Conservation (phyloP, 1,140 invertebrate genomes). For the Medauroidea extradentata region DNA sequence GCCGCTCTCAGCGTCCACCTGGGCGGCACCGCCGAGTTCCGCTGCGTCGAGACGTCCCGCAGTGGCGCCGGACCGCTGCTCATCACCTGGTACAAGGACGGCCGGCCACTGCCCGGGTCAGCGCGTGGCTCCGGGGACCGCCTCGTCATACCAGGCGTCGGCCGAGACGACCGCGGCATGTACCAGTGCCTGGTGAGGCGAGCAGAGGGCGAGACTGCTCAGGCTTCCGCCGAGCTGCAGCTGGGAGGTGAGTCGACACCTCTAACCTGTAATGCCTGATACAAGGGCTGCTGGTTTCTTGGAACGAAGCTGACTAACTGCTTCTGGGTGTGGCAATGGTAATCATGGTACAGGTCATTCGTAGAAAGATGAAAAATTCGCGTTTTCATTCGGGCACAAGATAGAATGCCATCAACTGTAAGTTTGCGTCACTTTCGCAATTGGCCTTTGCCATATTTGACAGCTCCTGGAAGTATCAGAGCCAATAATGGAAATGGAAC, state of each 20-base stretch:
- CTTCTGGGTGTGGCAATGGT: too few relatives aligned
- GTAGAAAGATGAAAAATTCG: too few relatives aligned
- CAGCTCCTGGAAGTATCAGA: too few relatives aligned
- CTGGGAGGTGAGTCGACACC: slow-evolving; percentile 63
- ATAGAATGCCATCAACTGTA: too few relatives aligned
- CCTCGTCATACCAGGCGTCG: slow-evolving; percentile 61
- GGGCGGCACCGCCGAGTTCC: slow-evolving; percentile 65
- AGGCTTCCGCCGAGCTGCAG: slow-evolving; percentile 73
- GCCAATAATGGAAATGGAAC: too few relatives aligned
- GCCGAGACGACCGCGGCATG: slow-evolving; percentile 75
- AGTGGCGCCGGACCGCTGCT: slow-evolving; percentile 17
- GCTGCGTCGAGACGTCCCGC: slow-evolving; percentile 48
- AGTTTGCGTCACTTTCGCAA: too few relatives aligned
- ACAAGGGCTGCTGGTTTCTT: too few relatives aligned
- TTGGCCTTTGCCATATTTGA: too few relatives aligned
- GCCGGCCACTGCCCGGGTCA: slow-evolving; percentile 56
- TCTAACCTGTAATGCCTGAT: too few relatives aligned
- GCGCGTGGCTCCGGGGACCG: slow-evolving; percentile 43
- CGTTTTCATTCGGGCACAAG: too few relatives aligned
- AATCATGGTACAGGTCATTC: too few relatives aligned
- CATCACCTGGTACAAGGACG: slow-evolving; percentile 68
- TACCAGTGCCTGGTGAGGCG: slow-evolving; percentile 77
- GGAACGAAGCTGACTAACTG: not conserved
- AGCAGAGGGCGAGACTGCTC: slow-evolving; percentile 70
- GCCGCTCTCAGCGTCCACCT: slow-evolving; percentile 68